Percentiles rank a stretch among this genome's conserved stretches.
Conservation (phyloP, 2,797 vertebrate genomes). For the Channa striata region DNA sequence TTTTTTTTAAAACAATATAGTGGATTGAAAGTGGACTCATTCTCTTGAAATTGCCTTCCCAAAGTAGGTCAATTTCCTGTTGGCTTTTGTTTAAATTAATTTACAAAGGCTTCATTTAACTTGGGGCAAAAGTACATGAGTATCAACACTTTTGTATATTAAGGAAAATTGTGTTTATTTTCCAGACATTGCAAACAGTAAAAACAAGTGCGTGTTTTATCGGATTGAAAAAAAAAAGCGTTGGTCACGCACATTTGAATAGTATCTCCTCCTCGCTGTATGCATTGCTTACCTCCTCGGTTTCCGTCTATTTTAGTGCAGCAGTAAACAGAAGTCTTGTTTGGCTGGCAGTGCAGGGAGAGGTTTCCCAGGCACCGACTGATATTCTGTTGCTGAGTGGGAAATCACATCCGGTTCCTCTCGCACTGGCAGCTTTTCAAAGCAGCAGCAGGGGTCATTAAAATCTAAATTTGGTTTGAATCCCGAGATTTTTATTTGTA, state of each 20-base stretch:
- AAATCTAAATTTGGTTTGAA: not conserved
- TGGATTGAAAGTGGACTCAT: conserved; percentile 60
- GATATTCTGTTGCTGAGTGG: conserved; percentile 52
- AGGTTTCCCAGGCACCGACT: conserved; percentile 66
- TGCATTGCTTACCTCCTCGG: conserved; percentile 64
- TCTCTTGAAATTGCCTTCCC: conserved; percentile 40
- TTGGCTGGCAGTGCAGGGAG: conserved; percentile 44
- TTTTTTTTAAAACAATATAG: conserved; percentile 2
- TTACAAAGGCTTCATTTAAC: conserved; percentile 67
- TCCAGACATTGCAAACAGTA: conserved; percentile 13
- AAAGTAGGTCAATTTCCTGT: conserved; percentile 58
- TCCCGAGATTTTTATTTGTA: not conserved
- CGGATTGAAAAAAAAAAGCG: conserved; percentile 28
- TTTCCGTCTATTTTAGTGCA: conserved; percentile 72
- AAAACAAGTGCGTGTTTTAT: conserved; percentile 36
- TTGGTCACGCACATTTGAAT: conserved; percentile 49
- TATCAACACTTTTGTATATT: conserved; percentile 69
- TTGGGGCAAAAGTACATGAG: conserved; percentile 60
- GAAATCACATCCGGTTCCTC: conserved; percentile 58
- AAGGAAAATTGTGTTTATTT: conserved; percentile 39
- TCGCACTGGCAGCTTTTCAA: conserved; percentile 59
- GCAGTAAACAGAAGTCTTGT: conserved; percentile 70
- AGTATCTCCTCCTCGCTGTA: conserved; percentile 34
- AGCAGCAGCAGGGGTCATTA: conserved; percentile 37
- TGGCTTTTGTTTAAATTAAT: conserved; percentile 71